Percentiles rank a stretch among this genome's conserved stretches.
phyloP scores from a whole-genome alignment of 2,888 invertebrate species.

The Aelia acuminata region DNA sequence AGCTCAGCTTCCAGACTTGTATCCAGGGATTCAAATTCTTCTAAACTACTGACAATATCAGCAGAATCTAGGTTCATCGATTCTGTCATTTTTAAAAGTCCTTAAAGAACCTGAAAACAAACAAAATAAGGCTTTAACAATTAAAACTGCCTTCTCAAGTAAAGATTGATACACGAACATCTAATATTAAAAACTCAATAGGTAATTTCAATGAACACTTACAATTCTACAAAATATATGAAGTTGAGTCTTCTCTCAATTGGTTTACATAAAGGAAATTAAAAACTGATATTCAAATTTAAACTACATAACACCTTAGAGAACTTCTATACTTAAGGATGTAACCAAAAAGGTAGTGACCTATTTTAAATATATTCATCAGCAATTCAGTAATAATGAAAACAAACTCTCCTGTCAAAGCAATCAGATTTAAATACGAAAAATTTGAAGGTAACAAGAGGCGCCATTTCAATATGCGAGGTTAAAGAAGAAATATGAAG shows the following conservation, averaged over 20 bases:
- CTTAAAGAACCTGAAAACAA: conserved; percentile 11
- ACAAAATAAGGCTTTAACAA: neutral
- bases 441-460: conserved; percentile 59
- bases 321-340: conserved; percentile 13
- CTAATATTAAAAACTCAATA: neutral
- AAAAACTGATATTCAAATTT: conserved; percentile 31
- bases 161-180: neutral
- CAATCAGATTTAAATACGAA: conserved; percentile 50
- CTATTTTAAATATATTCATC: conserved; percentile 40
- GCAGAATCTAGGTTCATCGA: conserved; percentile 64
- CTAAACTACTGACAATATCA: conserved; percentile 63
- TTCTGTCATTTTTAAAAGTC: conserved; percentile 61
- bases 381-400: neutral
- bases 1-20: conserved; percentile 70
- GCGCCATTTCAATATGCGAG: conserved; percentile 61
- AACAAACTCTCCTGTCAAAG: conserved; percentile 18
- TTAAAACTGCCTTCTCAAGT: neutral
- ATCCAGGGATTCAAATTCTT: conserved; percentile 70
- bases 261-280: neutral
- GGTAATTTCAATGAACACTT: neutral
- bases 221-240: conserved; percentile 4
- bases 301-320: conserved; percentile 6
- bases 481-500: conserved; percentile 61
- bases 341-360: conserved; percentile 30
- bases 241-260: neutral